Percentiles rank a stretch among this genome's conserved stretches.
phyloP scores from a whole-genome alignment of 2,797 vertebrate species.

The Amniataba percoides region DNA sequence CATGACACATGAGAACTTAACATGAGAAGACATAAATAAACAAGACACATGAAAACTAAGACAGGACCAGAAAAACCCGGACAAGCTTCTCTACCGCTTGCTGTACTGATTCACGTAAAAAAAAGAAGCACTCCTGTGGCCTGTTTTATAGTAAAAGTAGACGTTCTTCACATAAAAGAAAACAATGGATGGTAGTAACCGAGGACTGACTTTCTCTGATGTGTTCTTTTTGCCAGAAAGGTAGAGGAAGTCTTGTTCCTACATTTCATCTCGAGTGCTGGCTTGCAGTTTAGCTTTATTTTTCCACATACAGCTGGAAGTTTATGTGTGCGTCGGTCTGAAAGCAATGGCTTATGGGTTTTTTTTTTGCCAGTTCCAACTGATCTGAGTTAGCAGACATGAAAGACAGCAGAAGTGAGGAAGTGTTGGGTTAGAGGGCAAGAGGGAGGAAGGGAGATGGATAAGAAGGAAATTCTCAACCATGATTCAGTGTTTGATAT shows the following conservation, averaged over 20 bases:
- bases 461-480: conserved; percentile 54
- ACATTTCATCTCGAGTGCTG: background rate
- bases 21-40: too few species aligned
- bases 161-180: background rate
- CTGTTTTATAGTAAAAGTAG: background rate
- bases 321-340: conserved; percentile 14
- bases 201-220: background rate
- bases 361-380: conserved; percentile 33
- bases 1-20: too few species aligned
- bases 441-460: conserved; percentile 28
- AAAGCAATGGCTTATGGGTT: conserved; percentile 9
- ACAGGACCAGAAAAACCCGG: too few species aligned
- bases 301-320: conserved; percentile 2
- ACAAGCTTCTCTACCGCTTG: too few species aligned
- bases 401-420: conserved; percentile 40
- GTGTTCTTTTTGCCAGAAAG: background rate
- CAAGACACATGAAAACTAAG: too few species aligned
- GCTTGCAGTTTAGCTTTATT: background rate
- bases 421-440: conserved; percentile 33
- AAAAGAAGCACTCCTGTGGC: background rate
- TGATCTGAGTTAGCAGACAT: conserved; percentile 46
- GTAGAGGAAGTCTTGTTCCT: background rate
- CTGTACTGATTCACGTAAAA: background rate
- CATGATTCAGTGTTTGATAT: conserved; percentile 59
- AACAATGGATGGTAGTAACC: background rate